These are phyloP conservation scores for Zenarchopterus dispar DNA, from an alignment of 2,797 vertebrate species.

Conservation along the genomic window DNA sequence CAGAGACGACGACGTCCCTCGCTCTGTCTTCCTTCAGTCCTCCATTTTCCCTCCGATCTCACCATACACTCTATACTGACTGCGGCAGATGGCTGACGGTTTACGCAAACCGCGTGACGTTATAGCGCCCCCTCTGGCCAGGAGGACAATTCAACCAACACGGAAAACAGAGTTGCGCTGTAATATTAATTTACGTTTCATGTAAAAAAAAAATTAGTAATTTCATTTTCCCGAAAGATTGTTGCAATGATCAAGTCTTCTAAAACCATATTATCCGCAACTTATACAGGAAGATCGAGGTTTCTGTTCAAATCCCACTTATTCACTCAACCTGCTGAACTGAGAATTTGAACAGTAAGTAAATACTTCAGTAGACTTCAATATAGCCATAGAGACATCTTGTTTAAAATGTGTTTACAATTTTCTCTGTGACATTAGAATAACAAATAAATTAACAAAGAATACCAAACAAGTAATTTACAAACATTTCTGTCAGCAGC, in stretches of 20 bases:
- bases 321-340: no score
- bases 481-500: constrained; percentile 72
- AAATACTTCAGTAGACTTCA: constrained; percentile 7
- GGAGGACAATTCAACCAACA: constrained; percentile 46
- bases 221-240: no score
- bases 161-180: not conserved
- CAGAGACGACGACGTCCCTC: constrained; percentile 63
- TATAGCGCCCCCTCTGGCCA: constrained; percentile 59
- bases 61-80: no score
- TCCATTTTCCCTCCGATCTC: constrained; percentile 84
- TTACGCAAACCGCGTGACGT: not conserved
- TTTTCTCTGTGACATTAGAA: constrained; percentile 65
- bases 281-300: no score
- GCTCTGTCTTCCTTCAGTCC: constrained; percentile 68
- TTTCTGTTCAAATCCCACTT: no score
- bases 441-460: constrained; percentile 73
- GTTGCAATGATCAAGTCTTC: no score
- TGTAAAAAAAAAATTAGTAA: no score
- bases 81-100: constrained; percentile 81
- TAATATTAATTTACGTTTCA: no score
- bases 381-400: constrained; percentile 41
- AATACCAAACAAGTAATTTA: constrained; percentile 69
- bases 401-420: constrained; percentile 66
- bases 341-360: not conserved
- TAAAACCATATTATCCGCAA: no score